These are phyloP conservation scores for Spisula subtruncata DNA, from an alignment of 2,888 invertebrate species.

Conservation along the genomic window DNA sequence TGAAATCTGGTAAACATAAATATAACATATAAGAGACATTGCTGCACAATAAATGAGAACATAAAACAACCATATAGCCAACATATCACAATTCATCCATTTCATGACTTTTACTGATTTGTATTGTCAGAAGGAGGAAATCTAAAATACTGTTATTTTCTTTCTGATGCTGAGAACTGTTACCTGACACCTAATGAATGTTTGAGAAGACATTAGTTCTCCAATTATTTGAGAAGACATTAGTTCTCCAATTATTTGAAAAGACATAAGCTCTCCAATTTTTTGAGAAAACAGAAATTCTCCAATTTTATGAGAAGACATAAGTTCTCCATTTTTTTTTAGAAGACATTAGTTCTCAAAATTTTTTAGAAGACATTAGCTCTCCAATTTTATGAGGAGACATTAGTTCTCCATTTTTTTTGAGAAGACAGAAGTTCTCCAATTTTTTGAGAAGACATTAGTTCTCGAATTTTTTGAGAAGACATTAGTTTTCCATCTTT, in stretches of 20 bases:
- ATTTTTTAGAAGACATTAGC: too few relatives aligned
- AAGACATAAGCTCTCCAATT: not conserved
- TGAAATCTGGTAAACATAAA: conserved; percentile 13
- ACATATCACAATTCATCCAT: not conserved
- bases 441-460: not conserved
- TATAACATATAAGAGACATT: not conserved
- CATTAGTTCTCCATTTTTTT: too few relatives aligned
- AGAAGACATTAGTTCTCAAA: too few relatives aligned
- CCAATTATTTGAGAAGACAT: not conserved
- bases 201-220: too few relatives aligned
- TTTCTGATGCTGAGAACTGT: too few relatives aligned
- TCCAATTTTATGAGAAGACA: not conserved
- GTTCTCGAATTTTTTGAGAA: too few relatives aligned
- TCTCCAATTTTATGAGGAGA: not conserved
- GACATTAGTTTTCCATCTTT: too few relatives aligned
- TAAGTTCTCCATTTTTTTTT: too few relatives aligned
- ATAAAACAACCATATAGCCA: not conserved
- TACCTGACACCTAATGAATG: too few relatives aligned
- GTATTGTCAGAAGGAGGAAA: not conserved
- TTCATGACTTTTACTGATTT: not conserved
- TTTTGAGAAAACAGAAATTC: not conserved
- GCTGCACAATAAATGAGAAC: not conserved
- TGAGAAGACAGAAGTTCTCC: not conserved
- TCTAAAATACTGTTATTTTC: too few relatives aligned
- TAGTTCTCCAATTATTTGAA: too few relatives aligned